Conservation (phyloP, 2,888 invertebrate species). For the Drosophila setosimentum region DNA sequence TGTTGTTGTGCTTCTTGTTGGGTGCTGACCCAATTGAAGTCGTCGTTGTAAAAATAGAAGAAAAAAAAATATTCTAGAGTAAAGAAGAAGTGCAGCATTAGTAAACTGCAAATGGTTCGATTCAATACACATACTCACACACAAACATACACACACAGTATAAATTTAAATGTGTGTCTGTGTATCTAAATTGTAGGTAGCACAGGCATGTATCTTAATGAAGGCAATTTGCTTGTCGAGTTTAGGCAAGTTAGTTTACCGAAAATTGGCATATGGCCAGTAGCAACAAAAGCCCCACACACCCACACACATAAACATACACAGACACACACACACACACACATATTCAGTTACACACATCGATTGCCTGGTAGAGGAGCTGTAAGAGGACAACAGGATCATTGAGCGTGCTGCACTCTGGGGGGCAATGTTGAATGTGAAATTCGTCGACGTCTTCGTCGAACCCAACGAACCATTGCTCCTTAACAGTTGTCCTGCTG, state of each 20-base stretch:
- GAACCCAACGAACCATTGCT: constrained; percentile 48
- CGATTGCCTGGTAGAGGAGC: constrained; percentile 52
- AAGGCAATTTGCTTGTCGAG: constrained; percentile 82
- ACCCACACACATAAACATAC: constrained; percentile 14
- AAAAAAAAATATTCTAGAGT: constrained; percentile 11
- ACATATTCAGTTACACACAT: constrained; percentile 48
- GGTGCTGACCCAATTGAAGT: constrained; percentile 76
- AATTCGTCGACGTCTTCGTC: constrained; percentile 63
- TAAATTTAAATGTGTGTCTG: constrained; percentile 3
- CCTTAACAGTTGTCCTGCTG: constrained; percentile 41
- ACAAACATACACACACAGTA: constrained; percentile 6
- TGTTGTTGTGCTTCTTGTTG: constrained; percentile 32
- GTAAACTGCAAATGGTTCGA: constrained; percentile 62
- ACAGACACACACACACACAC: constrained; percentile 4
- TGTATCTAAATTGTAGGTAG: constrained; percentile 76
- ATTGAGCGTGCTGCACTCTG: constrained; percentile 67
- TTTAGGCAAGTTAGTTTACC: constrained; percentile 82
- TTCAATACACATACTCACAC: constrained; percentile 37
- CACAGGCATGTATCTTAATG: constrained; percentile 79
- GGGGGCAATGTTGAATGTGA: constrained; percentile 63
- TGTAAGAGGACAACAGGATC: constrained; percentile 54
- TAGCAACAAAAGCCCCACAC: constrained; percentile 68
- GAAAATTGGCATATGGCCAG: constrained; percentile 83
- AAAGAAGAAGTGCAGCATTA: constrained; percentile 46
- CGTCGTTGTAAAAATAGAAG: constrained; percentile 49